Evolutionary conservation across 2,797 vertebrate species (phyloP).

Genomic region (Leptoclinus maculatus): DNA sequence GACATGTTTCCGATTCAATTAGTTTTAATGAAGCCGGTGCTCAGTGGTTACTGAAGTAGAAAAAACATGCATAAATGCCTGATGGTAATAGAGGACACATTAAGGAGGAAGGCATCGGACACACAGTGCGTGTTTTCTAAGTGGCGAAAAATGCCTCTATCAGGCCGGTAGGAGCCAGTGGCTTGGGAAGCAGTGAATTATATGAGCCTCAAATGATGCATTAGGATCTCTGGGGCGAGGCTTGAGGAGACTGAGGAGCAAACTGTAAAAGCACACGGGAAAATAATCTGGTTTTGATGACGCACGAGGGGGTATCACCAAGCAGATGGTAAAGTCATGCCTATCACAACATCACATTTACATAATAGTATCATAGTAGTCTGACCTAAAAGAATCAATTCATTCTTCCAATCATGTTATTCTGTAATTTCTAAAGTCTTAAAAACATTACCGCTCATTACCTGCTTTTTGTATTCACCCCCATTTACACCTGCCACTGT

Average conservation of each 20-base stretch:
- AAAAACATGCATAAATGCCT: slow-evolving; percentile 97
- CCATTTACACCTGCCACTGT: slow-evolving; percentile 40
- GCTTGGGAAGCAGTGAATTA: slow-evolving; percentile 74
- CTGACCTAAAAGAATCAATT: neutral
- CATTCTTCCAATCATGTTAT: neutral
- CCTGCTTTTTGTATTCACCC: neutral
- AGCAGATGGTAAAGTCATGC: slow-evolving; percentile 10
- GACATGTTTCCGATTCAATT: slow-evolving; percentile 99
- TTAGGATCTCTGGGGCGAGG: slow-evolving; percentile 73
- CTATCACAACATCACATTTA: slow-evolving; percentile 25
- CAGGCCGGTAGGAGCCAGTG: slow-evolving; percentile 81
- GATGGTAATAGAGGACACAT: slow-evolving; percentile 95
- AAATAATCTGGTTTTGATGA: slow-evolving; percentile 50
- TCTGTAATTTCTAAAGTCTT: slow-evolving; percentile 1
- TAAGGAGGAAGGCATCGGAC: slow-evolving; percentile 85
- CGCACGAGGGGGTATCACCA: slow-evolving; percentile 24
- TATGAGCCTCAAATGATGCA: slow-evolving; percentile 81
- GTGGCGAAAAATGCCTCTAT: slow-evolving; percentile 88
- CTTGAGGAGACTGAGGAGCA: slow-evolving; percentile 60
- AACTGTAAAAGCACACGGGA: slow-evolving; percentile 61
- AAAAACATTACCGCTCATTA: neutral
- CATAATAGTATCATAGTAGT: neutral
- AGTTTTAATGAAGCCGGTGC: slow-evolving; percentile 99
- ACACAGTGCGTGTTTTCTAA: slow-evolving; percentile 89
- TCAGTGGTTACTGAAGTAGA: slow-evolving; percentile 99